Percentiles rank a stretch among this genome's conserved stretches.
Conservation (phyloP, 2,797 vertebrate species). For the Tinamus major region DNA sequence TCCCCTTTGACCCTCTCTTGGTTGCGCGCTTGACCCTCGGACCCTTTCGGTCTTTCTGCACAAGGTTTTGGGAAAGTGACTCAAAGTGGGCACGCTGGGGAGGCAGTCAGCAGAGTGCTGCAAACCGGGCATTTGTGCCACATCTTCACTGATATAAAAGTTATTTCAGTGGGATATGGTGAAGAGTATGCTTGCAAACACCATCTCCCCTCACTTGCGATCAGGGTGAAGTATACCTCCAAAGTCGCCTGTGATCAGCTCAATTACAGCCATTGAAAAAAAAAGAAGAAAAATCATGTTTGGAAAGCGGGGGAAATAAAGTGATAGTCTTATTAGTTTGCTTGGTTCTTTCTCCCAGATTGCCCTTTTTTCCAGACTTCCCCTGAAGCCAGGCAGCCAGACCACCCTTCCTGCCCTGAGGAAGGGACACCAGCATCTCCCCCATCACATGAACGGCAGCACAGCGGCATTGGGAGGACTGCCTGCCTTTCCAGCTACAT, state of each 20-base stretch:
- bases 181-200: neutral
- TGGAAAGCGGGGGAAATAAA: too few relatives aligned
- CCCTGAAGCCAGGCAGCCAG: neutral
- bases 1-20: too few relatives aligned
- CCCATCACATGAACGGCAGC: neutral
- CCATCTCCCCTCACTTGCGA: neutral
- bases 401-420: neutral
- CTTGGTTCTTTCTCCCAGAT: neutral
- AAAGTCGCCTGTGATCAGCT: neutral
- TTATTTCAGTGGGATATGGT: neutral
- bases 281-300: rapidly evolving
- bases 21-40: too few relatives aligned
- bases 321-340: neutral
- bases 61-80: neutral
- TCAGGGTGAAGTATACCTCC: neutral
- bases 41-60: neutral
- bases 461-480: neutral
- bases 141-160: neutral
- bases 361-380: neutral
- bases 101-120: rapidly evolving
- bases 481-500: neutral
- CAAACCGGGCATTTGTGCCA: neutral
- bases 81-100: neutral
- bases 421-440: neutral
- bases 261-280: neutral